phyloP scores from a whole-genome alignment of 2,797 vertebrate genomes.

The Podargus strigoides region DNA sequence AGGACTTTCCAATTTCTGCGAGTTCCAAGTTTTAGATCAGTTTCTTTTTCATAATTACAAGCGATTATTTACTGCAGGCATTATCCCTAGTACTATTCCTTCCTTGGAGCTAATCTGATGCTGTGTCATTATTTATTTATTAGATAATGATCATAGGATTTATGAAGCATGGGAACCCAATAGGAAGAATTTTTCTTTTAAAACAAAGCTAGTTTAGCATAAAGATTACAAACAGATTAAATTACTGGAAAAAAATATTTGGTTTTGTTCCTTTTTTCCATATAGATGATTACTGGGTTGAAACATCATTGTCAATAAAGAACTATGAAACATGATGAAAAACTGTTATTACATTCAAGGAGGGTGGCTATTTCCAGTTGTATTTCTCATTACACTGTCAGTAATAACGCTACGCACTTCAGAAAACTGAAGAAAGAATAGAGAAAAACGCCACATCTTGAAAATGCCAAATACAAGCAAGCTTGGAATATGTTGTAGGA shows the following conservation, averaged over 20 bases:
- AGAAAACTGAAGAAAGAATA: background rate
- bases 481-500: background rate
- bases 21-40: background rate
- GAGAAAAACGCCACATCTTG: accelerated
- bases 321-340: background rate
- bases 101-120: background rate
- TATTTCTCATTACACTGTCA: background rate
- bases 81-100: background rate
- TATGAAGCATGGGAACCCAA: background rate
- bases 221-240: background rate
- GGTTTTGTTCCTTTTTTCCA: background rate
- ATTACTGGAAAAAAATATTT: background rate
- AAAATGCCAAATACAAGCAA: background rate
- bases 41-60: background rate
- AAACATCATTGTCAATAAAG: background rate
- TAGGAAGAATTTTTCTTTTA: background rate
- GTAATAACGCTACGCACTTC: accelerated
- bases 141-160: background rate
- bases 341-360: background rate
- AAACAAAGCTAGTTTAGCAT: background rate
- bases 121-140: background rate
- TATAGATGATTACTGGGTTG: background rate
- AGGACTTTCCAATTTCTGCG: background rate
- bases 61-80: background rate
- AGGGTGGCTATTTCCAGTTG: background rate